Base-by-base conservation (phyloP, 2,113 vertebrate genomes). In the Gavia stellata region DNA sequence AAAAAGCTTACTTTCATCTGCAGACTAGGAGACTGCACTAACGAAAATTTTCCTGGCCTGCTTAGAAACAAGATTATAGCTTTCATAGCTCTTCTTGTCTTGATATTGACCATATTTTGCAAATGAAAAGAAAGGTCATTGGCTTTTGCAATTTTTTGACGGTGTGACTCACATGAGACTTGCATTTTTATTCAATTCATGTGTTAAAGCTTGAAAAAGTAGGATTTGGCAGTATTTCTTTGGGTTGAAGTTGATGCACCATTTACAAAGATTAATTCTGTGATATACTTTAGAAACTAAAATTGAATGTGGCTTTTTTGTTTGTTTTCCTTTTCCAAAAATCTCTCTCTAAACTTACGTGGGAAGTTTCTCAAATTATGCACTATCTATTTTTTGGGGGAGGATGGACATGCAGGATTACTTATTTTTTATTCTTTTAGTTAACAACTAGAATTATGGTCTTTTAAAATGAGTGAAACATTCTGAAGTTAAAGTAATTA, bases 321-420 rank as follows among this genome's bases (percentile, higher is more conserved):
- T 20, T 67, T 50, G 8, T 47, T 53, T 45, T 15, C 4, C 61
- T 59, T 59, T 66, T 14, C 38, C 12, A 29, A 36, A 83, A 42
- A 42, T 34, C 1, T 19, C 11, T 6, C 36, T 61, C 17, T 80
- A 42, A 62, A 49, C 3, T 7, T 55, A 11, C 13, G 10, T 2
- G 6, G 42, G 29, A 24, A 25, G 19, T 73, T 91, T 81, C 18
- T 45, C 28, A 45, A 23, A 23, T 36, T 75, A n/a, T 1, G 1
- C n/a, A 63, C 6, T 36, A n/a, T 8, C 21, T 47, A 0, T 15
- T 85, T 81, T 23, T 3, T 2, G 13, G 6, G 7, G 20, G 28
- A 73, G 10, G 10, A n/a, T 50, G 28, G 58, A 40, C 34, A 20
- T 47, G 25, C 23, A 25, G 6, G 12, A 14, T 49, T 55, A n/a